These are phyloP conservation scores for Strix uralensis DNA, from an alignment of 2,113 vertebrate genomes.

Conservation along the genomic window DNA sequence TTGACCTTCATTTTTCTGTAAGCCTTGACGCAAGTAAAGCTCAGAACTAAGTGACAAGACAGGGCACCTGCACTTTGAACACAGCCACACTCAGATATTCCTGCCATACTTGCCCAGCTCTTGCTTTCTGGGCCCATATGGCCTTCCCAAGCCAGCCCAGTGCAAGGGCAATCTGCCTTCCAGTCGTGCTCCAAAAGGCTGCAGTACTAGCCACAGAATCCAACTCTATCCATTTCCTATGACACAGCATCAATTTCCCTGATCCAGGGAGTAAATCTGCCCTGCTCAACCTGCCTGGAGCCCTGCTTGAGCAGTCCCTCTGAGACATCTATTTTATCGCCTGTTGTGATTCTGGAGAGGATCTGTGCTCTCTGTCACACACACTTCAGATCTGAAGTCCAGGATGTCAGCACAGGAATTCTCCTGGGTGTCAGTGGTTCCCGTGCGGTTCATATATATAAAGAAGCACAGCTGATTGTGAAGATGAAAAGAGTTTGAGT, in stretches of 20 bases:
- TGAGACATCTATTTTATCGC: not conserved
- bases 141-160: not conserved
- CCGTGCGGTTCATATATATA: not conserved
- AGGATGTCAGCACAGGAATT: not conserved
- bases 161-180: not conserved
- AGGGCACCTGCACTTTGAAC: not conserved
- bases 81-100: not conserved
- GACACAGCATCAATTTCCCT: not conserved
- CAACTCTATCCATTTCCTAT: not conserved
- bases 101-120: not conserved
- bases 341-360: not conserved
- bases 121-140: not conserved
- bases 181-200: not conserved
- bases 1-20: not conserved
- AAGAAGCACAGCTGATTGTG: not conserved
- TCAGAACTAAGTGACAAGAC: not conserved
- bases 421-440: not conserved
- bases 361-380: not conserved
- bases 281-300: not conserved
- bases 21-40: not conserved
- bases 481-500: not conserved
- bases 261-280: not conserved
- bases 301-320: not conserved
- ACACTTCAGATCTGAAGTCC: not conserved
- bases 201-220: not conserved